Evolutionary conservation across 2,888 invertebrate genomes (phyloP).

Genomic region (Zygothrica quintamaculata): DNA sequence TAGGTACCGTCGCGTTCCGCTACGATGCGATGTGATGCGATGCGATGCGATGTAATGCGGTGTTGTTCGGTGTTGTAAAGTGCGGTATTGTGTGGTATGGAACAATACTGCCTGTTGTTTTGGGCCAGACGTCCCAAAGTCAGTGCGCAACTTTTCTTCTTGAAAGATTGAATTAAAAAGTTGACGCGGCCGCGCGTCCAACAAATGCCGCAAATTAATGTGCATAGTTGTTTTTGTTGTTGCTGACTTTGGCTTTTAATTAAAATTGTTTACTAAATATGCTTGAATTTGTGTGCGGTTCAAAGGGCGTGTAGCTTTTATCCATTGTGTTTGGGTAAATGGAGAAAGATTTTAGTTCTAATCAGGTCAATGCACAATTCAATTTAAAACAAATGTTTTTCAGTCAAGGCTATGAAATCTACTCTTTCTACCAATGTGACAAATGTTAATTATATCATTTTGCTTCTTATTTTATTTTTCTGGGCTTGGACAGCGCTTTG

Average conservation of each 20-base stretch:
- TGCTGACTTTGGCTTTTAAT: slow-evolving; percentile 63
- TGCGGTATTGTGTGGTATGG: background rate
- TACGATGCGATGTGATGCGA: too few species aligned
- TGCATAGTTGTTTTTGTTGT: slow-evolving; percentile 55
- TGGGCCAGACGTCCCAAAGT: slow-evolving; percentile 40
- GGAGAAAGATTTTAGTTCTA: slow-evolving; percentile 30
- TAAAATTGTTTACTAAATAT: slow-evolving; percentile 77
- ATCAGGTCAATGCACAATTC: slow-evolving; percentile 75
- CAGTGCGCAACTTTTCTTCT: slow-evolving; percentile 52
- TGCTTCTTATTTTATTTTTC: slow-evolving; percentile 1
- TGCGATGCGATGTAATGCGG: background rate
- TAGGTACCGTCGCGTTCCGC: background rate
- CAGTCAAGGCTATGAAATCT: slow-evolving; percentile 41
- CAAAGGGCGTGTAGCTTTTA: slow-evolving; percentile 20
- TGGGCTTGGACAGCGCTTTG: slow-evolving; percentile 22
- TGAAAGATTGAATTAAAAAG: slow-evolving; percentile 78
- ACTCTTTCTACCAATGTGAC: slow-evolving; percentile 60
- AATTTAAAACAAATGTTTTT: slow-evolving; percentile 48
- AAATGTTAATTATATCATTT: slow-evolving; percentile 71
- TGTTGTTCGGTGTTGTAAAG: too few species aligned
- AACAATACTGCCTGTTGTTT: slow-evolving; percentile 26
- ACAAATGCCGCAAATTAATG: slow-evolving; percentile 76
- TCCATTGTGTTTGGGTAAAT: slow-evolving; percentile 24
- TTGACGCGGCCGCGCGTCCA: slow-evolving; percentile 59
- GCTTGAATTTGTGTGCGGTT: slow-evolving; percentile 63